A percentile compares a stretch with the other conserved stretches of the same genome.
These are phyloP conservation scores for Syngnathus typhle DNA, from an alignment of 2,113 vertebrate genomes.

Conservation along the genomic window DNA sequence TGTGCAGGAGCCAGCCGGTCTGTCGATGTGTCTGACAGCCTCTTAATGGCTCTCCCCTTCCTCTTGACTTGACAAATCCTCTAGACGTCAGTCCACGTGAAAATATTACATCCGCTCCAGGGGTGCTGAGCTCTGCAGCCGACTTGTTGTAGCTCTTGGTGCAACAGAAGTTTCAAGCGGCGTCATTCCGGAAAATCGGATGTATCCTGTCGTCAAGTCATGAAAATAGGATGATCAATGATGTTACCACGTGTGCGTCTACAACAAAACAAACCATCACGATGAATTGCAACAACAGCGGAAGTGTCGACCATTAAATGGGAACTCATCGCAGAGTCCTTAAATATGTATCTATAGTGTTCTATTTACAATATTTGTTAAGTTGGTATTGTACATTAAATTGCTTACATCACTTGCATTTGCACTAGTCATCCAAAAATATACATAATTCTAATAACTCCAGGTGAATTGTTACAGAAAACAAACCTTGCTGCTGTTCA, in stretches of 20 bases:
- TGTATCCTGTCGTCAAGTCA: neutral
- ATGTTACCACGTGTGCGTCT: neutral
- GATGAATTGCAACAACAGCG: neutral
- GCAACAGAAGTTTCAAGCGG: neutral
- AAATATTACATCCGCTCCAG: neutral
- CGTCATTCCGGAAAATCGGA: neutral
- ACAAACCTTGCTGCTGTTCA: too few relatives aligned
- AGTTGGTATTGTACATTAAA: too few relatives aligned
- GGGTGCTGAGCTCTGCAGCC: neutral
- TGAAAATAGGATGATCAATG: neutral
- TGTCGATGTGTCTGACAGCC: slow-evolving; percentile 38
- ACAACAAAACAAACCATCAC: neutral
- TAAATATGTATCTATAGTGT: neutral
- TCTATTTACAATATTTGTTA: neutral
- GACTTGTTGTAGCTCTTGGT: neutral
- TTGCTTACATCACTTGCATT: too few relatives aligned
- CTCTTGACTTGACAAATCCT: slow-evolving; percentile 35
- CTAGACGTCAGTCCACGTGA: neutral
- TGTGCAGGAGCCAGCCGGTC: slow-evolving; percentile 54
- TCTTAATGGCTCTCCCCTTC: slow-evolving; percentile 36
- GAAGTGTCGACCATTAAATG: neutral
- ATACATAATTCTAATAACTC: too few relatives aligned
- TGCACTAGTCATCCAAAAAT: too few relatives aligned
- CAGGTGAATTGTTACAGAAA: too few relatives aligned
- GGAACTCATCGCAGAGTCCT: neutral